Evolutionary conservation across 1,140 invertebrate genomes (phyloP), one percentile per base, ranked within the genome.

Genomic region (Nebria ingens): DNA sequence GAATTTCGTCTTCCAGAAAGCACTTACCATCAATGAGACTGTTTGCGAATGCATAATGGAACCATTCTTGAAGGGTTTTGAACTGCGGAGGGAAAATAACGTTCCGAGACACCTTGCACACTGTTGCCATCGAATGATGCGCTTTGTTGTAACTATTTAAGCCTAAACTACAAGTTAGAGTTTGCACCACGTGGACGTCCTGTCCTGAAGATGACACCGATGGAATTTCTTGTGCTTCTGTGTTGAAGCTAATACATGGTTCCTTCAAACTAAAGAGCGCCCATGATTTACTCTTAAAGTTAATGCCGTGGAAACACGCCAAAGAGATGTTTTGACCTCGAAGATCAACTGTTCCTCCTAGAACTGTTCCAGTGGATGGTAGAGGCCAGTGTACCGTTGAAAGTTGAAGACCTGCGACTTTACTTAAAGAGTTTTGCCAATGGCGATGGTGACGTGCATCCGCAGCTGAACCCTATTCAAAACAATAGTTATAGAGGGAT

Each of bases 221-320:
- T 21, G 80, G 79, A 40, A 90, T 80, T 71, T 92, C 86, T 69
- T 95, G 91, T 1, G 92, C 91, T 72, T 97, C 93, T 0, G 94
- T 96, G 17, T 91, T 86, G 75, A 98, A 98, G 63, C 87, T 91
- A 57, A 98, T 97, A 58, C 85, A 91, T 0, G 94, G 93, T 61
- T 97, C 91, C 69, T 91, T 89, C 51, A 98, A 74, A 57, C 90
- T 95, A 69, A 98, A 98, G 21, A 97, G 67, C 1, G 93, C 94
- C 94, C 95, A 98, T 1, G 87, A 93, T 73, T 97, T 97, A 21
- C 93, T 87, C 61, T 93, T 93, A 71, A 98, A 96, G 72, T 97
- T 97, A 63, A 96, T 92, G 2, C 94, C 95, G 72, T 97, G 93
- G 76, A 97, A 98, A 71, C 94, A 97, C 4, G 93, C 94, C 29